Percentiles rank a stretch among this genome's conserved stretches.
Conservation (phyloP, 2,888 invertebrate genomes). For the Papilio protenor region DNA sequence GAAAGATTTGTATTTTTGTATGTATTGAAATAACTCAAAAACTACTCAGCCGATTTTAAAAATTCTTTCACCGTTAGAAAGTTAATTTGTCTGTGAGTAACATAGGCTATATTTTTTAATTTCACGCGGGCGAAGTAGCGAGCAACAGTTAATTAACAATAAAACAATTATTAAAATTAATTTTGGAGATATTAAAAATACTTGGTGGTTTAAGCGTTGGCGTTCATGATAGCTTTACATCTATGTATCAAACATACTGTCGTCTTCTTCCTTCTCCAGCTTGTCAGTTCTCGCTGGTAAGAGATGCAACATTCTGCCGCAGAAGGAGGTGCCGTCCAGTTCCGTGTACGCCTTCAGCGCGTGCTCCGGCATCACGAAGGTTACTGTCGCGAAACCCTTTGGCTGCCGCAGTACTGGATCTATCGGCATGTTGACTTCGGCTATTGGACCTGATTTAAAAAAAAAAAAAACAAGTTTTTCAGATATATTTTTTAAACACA, state of each 20-base stretch:
- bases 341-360: slow-evolving; percentile 94
- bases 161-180: background rate
- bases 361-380: slow-evolving; percentile 97
- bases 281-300: slow-evolving; percentile 92
- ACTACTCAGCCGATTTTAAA: too few relatives aligned
- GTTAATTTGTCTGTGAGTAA: too few relatives aligned
- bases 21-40: too few relatives aligned
- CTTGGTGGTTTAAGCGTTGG: background rate
- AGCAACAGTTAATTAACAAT: too few relatives aligned
- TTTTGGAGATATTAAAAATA: background rate
- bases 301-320: slow-evolving; percentile 97
- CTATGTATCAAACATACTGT: slow-evolving; percentile 58
- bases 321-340: slow-evolving; percentile 95
- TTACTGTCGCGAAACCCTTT: slow-evolving; percentile 97
- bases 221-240: too few relatives aligned
- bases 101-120: too few relatives aligned
- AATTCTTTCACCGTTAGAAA: too few relatives aligned
- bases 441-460: slow-evolving; percentile 87
- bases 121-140: too few relatives aligned
- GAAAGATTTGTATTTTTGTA: too few relatives aligned
- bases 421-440: slow-evolving; percentile 95
- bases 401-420: slow-evolving; percentile 91
- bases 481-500: background rate
- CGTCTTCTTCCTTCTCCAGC: slow-evolving; percentile 73
- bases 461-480: background rate